A percentile compares a stretch with the other conserved stretches of the same genome.
Conservation (phyloP, 2,888 invertebrate species). For the Lithophane ornitopus region DNA sequence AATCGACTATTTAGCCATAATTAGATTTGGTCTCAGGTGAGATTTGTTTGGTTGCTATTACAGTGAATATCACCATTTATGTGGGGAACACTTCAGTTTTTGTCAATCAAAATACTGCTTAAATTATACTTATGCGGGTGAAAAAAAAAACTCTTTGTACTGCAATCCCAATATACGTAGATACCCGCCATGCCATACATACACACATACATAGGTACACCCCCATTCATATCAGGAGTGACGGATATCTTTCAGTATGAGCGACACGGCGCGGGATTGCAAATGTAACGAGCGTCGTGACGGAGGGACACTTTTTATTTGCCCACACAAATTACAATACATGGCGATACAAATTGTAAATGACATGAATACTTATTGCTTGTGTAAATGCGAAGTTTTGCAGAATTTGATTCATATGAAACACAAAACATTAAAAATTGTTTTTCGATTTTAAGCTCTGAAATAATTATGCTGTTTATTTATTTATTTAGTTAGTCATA, state of each 20-base stretch:
- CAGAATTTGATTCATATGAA: background rate
- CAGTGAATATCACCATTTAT: too few relatives aligned
- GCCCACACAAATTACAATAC: slow-evolving; percentile 37
- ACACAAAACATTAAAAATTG: too few relatives aligned
- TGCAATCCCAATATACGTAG: background rate
- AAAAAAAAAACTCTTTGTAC: background rate
- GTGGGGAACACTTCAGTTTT: too few relatives aligned
- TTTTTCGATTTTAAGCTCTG: too few relatives aligned
- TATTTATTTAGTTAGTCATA: too few relatives aligned
- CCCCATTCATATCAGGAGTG: slow-evolving; percentile 21
- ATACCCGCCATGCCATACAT: background rate
- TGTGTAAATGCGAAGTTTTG: background rate
- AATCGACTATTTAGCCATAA: too few relatives aligned
- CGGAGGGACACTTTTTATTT: slow-evolving; percentile 29
- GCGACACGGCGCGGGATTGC: slow-evolving; percentile 32
- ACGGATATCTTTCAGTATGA: slow-evolving; percentile 36
- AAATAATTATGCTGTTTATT: too few relatives aligned
- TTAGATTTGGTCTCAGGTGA: too few relatives aligned
- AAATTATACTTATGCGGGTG: too few relatives aligned
- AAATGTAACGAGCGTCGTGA: slow-evolving; percentile 46
- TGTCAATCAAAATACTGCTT: too few relatives aligned
- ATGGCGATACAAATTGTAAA: slow-evolving; percentile 1
- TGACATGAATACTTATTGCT: background rate
- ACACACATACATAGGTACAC: background rate
- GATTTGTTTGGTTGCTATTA: too few relatives aligned